phyloP scores from a whole-genome alignment of 2,113 vertebrate species.

The Megaleporinus macrocephalus region DNA sequence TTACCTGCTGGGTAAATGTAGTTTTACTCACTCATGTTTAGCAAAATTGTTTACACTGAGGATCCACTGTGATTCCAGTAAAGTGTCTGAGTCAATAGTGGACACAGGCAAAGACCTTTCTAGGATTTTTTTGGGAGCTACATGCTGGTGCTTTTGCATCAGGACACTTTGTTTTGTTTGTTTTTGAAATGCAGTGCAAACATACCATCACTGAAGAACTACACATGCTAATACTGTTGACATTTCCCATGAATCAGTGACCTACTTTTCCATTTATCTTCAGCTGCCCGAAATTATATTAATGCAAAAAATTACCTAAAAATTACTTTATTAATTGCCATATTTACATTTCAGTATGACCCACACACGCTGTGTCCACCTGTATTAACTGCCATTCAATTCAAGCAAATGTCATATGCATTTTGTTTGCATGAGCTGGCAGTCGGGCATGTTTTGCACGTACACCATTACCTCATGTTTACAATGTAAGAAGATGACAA shows the following conservation, averaged over 20 bases:
- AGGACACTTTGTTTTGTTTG: too few relatives aligned
- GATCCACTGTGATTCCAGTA: too few relatives aligned
- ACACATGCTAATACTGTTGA: neutral
- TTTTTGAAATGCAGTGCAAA: neutral
- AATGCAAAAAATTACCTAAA: neutral
- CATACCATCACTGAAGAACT: neutral
- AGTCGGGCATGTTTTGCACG: neutral
- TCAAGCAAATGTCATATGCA: too few relatives aligned
- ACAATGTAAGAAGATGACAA: neutral
- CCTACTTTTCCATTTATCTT: neutral
- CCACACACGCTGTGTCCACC: neutral
- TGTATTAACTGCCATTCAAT: neutral
- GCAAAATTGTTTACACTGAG: too few relatives aligned
- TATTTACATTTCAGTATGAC: neutral
- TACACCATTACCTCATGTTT: neutral
- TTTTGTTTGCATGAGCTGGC: too few relatives aligned
- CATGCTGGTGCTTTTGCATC: too few relatives aligned
- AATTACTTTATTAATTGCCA: neutral
- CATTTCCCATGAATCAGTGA: neutral
- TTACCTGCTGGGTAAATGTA: too few relatives aligned
- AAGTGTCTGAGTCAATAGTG: too few relatives aligned
- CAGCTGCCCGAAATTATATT: neutral
- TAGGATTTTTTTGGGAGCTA: too few relatives aligned
- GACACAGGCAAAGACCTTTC: too few relatives aligned
- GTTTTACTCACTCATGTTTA: too few relatives aligned